Base-by-base conservation (phyloP, 1,140 invertebrate genomes). In the Anastrepha ludens region DNA sequence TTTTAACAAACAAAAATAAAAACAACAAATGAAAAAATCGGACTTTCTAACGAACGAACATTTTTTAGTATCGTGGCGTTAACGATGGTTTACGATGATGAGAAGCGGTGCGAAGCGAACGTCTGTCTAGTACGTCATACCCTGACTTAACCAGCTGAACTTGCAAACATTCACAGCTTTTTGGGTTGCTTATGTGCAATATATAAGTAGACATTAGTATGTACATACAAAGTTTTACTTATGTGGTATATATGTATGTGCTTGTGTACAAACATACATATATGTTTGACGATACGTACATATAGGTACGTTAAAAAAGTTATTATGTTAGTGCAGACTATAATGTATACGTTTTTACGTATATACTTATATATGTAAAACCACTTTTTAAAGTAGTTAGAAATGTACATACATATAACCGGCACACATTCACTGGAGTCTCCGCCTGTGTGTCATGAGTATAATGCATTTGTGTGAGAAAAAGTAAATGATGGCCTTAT, bases 101-200 rank as follows among this genome's bases (percentile, higher is more conserved):
- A 50, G 74, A 81, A 81, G 47, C 74, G 47, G 47, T n/a, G 74
- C 55, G 47, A 29, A 55, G 74, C 41, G 74, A 20, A 17, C 6
- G 50, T 29, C 29, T 41, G n/a, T 81, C n/a, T 3, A 55, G 74
- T 81, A 81, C 74, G 74, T 81, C 74, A 81, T 58, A 81, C 7
- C 74, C 15, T 81, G 74, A 81, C 50, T 81, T 81, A 81, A 81
- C 74, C 74, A 81, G n/a, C 47, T 81, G 74, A 81, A 81, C 74
- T 47, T 55, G 74, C 74, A 81, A 81, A 81, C 74, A 81, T 81
- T 81, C 74, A 55, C 13, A 55, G 20, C 7, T 81, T 81, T 81
- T 81, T 81, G 74, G 60, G 4, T 62, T 17, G 60, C 13, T 62
- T 62, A 62, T 62, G 8, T 17, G 4, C 60, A 62, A 62, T n/a